Conservation (phyloP, 2,113 vertebrate genomes). For the Orcinus orca region DNA sequence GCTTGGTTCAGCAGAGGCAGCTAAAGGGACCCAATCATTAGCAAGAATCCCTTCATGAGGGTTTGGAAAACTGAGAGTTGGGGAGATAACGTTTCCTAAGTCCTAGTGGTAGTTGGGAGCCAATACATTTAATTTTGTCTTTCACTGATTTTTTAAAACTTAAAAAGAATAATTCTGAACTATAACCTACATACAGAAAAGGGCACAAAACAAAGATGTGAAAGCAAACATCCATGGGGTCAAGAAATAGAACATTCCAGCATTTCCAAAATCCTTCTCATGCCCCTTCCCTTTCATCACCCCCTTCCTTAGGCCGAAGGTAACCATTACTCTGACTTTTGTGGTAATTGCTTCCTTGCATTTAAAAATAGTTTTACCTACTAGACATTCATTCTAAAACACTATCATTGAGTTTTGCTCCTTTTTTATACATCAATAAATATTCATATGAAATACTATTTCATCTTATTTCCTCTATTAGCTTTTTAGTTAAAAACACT, state of each 20-base stretch:
- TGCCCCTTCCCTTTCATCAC: not conserved
- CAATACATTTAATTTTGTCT: not conserved
- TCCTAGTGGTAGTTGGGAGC: not conserved
- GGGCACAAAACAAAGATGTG: not conserved
- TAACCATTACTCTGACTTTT: not conserved
- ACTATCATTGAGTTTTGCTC: not conserved
- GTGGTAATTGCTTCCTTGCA: not conserved
- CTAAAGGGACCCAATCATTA: not conserved
- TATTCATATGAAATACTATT: not conserved
- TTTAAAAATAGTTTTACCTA: not conserved
- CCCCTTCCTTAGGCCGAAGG: accelerated
- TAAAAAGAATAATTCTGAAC: not conserved
- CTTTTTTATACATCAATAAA: not conserved
- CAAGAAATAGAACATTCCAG: not conserved
- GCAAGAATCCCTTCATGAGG: not conserved
- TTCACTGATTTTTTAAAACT: not conserved
- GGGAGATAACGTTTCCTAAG: not conserved
- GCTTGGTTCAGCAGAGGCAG: not conserved
- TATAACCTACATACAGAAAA: not conserved
- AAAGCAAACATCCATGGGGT: not conserved
- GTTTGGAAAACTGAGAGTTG: not conserved
- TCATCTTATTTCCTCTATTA: not conserved
- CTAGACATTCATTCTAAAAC: not conserved
- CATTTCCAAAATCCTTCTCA: not conserved
- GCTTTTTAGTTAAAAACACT: not conserved